Conservation (phyloP, 2,113 vertebrate genomes). For the Tinamus guttatus region DNA sequence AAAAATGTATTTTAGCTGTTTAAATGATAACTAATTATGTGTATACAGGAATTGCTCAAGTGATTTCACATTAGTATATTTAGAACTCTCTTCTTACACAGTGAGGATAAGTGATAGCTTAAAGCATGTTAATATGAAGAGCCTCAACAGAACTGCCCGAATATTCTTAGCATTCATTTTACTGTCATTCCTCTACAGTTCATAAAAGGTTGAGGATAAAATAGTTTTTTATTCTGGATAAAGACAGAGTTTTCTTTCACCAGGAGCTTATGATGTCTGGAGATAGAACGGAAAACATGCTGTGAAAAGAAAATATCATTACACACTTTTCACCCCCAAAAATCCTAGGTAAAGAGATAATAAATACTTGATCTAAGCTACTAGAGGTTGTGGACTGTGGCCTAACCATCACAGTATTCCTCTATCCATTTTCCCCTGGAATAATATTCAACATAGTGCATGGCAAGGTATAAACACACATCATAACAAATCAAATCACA, state of each 20-base stretch:
- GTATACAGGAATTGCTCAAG: not conserved
- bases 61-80: not conserved
- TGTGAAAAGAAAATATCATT: not conserved
- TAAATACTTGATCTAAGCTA: not conserved
- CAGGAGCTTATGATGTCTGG: not conserved
- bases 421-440: not conserved
- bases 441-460: not conserved
- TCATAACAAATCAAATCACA: not conserved
- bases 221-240: not conserved
- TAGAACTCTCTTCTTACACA: not conserved
- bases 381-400: not conserved
- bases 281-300: not conserved
- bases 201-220: not conserved
- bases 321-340: not conserved
- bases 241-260: not conserved
- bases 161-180: not conserved
- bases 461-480: not conserved
- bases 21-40: not conserved
- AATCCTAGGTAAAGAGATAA: not conserved
- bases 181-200: not conserved
- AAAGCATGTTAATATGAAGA: not conserved
- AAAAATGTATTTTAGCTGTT: not conserved
- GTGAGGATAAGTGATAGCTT: not conserved
- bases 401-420: fast-evolving
- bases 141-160: not conserved